phyloP scores from a whole-genome alignment of 2,888 invertebrate species.

The Cryptophagus acutangulus region DNA sequence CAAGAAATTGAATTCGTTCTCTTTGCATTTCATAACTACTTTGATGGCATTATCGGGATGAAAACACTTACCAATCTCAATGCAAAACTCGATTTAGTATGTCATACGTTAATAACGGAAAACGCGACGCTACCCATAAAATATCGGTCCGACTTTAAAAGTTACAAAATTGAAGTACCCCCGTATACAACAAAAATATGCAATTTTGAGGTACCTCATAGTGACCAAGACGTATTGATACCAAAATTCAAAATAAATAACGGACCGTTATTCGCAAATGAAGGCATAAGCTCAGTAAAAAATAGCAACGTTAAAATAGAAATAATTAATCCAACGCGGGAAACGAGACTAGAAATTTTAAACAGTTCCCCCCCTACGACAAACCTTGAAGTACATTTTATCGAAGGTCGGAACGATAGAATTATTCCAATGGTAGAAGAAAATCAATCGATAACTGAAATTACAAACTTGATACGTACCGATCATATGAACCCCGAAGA shows the following conservation, averaged over 20 bases:
- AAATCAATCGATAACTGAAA: neutral
- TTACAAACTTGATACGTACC: constrained; percentile 15
- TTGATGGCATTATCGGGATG: constrained; percentile 17
- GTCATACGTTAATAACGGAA: constrained; percentile 12
- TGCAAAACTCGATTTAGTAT: constrained; percentile 13
- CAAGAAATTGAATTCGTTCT: constrained; percentile 8
- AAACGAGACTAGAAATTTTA: constrained; percentile 1
- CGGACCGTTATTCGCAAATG: neutral
- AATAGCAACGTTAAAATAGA: neutral
- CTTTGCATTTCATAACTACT: constrained; percentile 17
- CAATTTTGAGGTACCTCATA: neutral
- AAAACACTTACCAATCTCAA: constrained; percentile 10
- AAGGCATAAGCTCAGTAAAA: neutral
- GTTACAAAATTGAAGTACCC: constrained; percentile 13
- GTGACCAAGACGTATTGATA: neutral
- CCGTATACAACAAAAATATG: neutral
- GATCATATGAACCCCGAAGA: neutral
- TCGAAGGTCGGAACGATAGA: neutral
- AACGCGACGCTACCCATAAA: constrained; percentile 9
- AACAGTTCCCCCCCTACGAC: neutral
- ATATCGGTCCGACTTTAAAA: constrained; percentile 5
- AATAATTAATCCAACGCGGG: neutral
- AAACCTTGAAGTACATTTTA: neutral
- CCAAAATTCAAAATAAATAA: neutral
- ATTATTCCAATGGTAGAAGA: neutral